These are phyloP conservation scores for Plusia festucae DNA, from an alignment of 2,888 invertebrate species.

Conservation along the genomic window DNA sequence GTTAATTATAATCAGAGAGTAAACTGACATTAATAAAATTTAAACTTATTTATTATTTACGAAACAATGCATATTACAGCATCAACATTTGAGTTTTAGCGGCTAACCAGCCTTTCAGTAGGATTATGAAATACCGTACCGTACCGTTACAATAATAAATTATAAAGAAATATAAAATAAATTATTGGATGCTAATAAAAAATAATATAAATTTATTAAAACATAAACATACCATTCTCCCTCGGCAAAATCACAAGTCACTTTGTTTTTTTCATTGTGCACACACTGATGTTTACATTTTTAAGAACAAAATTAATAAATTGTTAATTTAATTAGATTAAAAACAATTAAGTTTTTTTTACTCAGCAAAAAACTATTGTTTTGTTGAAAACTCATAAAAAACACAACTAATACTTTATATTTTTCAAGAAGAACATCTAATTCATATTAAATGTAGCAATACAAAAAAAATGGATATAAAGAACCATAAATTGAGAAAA, in stretches of 20 bases:
- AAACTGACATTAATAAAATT: too few species aligned
- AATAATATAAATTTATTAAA: background rate
- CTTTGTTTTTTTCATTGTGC: constrained; percentile 35
- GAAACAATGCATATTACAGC: too few species aligned
- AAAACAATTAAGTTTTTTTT: background rate
- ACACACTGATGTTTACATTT: constrained; percentile 38
- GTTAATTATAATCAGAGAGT: too few species aligned
- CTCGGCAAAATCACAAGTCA: constrained; percentile 29
- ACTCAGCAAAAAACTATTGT: background rate
- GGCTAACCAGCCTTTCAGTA: too few species aligned
- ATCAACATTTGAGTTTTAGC: too few species aligned
- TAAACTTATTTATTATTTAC: too few species aligned
- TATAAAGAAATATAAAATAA: too few species aligned
- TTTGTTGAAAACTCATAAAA: background rate
- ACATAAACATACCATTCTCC: constrained; percentile 40
- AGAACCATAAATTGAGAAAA: background rate
- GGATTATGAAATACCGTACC: too few species aligned
- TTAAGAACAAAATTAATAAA: too few species aligned
- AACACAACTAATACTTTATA: background rate
- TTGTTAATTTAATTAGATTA: too few species aligned
- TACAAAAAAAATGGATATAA: background rate
- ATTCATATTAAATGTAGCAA: background rate
- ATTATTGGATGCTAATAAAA: background rate
- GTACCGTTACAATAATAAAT: too few species aligned
- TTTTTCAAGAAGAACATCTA: background rate